Conservation (phyloP, 2,113 vertebrate genomes). For the Merops nubicus region DNA sequence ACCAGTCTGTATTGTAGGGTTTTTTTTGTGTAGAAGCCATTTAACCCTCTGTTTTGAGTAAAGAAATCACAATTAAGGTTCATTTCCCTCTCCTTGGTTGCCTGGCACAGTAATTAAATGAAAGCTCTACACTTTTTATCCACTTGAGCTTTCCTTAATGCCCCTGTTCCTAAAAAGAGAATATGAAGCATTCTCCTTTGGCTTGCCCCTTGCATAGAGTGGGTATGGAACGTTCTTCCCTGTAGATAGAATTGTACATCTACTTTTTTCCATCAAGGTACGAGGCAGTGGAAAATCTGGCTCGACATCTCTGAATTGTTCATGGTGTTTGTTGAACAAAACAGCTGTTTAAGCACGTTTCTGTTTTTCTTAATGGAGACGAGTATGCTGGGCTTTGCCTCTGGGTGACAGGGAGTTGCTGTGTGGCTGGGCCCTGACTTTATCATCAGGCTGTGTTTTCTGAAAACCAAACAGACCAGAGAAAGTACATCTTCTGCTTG, state of each 20-base stretch:
- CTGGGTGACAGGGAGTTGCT: neutral
- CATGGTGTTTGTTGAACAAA: neutral
- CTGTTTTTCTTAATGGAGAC: neutral
- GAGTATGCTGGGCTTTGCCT: neutral
- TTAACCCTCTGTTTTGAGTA: neutral
- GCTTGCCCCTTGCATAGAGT: neutral
- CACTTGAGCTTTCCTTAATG: neutral
- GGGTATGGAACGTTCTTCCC: accelerated
- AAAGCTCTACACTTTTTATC: neutral
- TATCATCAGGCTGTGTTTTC: neutral
- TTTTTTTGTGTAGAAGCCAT: neutral
- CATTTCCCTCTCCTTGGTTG: neutral
- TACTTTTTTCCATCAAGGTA: neutral
- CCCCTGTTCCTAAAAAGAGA: neutral
- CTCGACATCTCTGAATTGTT: neutral
- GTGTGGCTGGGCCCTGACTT: neutral
- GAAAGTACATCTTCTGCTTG: constrained; percentile 37
- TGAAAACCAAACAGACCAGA: neutral
- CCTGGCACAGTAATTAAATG: neutral
- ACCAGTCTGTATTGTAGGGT: accelerated
- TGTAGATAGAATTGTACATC: neutral
- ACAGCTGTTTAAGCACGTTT: neutral
- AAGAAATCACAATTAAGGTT: neutral
- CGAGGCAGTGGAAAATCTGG: neutral
- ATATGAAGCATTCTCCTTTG: neutral